These are phyloP conservation scores for Babylonia areolata DNA, from an alignment of 1,140 invertebrate genomes.

Conservation along the genomic window DNA sequence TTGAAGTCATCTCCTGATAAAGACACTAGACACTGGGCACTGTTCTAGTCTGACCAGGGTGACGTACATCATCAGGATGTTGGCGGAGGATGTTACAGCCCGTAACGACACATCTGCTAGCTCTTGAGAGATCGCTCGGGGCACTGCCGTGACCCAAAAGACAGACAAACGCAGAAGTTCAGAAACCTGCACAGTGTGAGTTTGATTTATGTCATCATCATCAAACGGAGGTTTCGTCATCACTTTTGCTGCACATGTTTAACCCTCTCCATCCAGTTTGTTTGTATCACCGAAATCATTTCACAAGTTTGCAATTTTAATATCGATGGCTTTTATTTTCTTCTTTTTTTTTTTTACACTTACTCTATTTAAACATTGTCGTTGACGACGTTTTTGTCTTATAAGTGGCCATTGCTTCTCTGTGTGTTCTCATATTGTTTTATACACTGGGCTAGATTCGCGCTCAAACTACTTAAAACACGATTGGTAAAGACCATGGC, in stretches of 20 bases:
- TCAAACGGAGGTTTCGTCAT: neutral
- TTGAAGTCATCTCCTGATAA: no score
- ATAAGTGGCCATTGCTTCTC: neutral
- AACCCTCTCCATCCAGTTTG: neutral
- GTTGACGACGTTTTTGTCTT: neutral
- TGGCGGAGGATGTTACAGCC: no score
- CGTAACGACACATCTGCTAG: no score
- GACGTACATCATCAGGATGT: no score
- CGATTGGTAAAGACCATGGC: neutral
- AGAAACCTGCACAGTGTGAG: neutral
- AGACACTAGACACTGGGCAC: no score
- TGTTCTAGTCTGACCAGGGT: no score
- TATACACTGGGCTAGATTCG: neutral
- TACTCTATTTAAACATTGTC: neutral
- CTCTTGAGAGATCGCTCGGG: no score
- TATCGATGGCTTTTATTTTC: neutral
- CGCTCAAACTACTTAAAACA: neutral
- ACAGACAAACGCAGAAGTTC: neutral
- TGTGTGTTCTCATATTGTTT: neutral
- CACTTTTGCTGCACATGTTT: neutral
- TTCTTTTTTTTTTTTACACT: neutral
- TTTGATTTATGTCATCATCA: neutral
- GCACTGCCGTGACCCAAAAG: no score
- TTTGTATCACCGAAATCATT: neutral
- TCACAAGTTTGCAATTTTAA: neutral